A percentile compares a stretch with the other conserved stretches of the same genome.
Evolutionary conservation across 2,113 vertebrate genomes (phyloP).

Genomic region (Xiphorhynchus elegans): DNA sequence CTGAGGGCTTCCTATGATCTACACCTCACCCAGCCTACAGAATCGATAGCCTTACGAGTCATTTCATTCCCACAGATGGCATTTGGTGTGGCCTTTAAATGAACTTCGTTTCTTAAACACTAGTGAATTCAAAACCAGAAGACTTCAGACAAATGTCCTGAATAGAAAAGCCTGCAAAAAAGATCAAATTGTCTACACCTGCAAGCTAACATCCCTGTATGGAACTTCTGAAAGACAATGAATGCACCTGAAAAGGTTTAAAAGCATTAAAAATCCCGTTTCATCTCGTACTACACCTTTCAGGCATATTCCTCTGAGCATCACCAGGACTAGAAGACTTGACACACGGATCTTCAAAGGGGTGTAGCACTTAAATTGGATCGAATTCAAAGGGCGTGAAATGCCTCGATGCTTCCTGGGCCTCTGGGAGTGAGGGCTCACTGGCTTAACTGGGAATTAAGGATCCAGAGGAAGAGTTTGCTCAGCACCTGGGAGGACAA

Average conservation of each 20-base stretch:
- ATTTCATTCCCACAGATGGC: not conserved
- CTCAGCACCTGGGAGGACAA: not conserved
- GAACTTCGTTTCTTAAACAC: not conserved
- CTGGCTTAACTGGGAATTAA: conserved; percentile 2
- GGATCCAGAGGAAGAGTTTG: not conserved
- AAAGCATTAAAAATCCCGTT: not conserved
- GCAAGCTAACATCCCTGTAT: not conserved
- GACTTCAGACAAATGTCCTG: not conserved
- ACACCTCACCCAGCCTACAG: not conserved
- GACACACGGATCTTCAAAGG: not conserved
- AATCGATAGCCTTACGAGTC: not conserved
- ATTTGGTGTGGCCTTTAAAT: not conserved
- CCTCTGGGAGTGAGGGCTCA: not conserved
- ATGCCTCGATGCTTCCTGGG: not conserved
- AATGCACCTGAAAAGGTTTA: not conserved
- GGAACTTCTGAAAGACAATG: not conserved
- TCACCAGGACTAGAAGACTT: not conserved
- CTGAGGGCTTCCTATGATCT: not conserved
- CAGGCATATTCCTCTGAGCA: not conserved
- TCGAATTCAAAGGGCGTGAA: not conserved
- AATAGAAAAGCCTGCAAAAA: not conserved
- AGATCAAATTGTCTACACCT: not conserved
- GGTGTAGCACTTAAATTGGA: not conserved
- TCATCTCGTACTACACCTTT: not conserved
- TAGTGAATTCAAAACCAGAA: not conserved